phyloP scores from a whole-genome alignment of 2,888 invertebrate genomes.

The Steinernema carpocapsae region DNA sequence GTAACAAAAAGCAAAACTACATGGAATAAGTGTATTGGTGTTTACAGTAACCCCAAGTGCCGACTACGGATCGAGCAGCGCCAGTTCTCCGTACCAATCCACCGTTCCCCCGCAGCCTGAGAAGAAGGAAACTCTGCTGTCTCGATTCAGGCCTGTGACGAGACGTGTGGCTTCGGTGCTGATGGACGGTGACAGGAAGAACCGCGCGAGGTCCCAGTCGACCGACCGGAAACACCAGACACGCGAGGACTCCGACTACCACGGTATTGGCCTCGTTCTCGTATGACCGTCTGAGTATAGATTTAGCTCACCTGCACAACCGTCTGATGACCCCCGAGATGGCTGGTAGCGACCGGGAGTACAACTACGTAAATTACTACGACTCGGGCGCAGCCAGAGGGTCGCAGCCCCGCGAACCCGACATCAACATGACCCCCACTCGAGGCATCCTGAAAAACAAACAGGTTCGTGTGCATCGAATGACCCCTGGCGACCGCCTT shows the following conservation, averaged over 20 bases:
- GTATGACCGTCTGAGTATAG: slow-evolving; percentile 29
- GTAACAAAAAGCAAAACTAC: not conserved
- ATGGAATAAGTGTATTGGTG: not conserved
- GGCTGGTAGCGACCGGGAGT: slow-evolving; percentile 49
- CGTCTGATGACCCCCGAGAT: slow-evolving; percentile 53
- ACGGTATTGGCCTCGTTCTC: not conserved
- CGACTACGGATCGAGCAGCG: slow-evolving; percentile 39
- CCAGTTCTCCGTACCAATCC: slow-evolving; percentile 40
- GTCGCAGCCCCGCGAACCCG: slow-evolving; percentile 47
- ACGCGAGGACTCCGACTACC: slow-evolving; percentile 17
- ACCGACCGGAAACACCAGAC: slow-evolving; percentile 46
- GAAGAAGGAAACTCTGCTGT: slow-evolving; percentile 33
- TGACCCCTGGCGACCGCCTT: not conserved
- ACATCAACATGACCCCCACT: slow-evolving; percentile 44
- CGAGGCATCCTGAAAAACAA: slow-evolving; percentile 66
- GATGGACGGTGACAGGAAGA: slow-evolving; percentile 44
- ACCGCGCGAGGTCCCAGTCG: slow-evolving; percentile 52
- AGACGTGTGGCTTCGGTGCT: slow-evolving; percentile 47
- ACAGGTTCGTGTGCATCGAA: slow-evolving; percentile 44
- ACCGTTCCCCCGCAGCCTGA: slow-evolving; percentile 20
- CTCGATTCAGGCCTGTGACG: slow-evolving; percentile 49
- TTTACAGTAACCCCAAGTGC: slow-evolving; percentile 40
- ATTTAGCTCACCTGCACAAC: slow-evolving; percentile 38
- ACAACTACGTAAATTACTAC: slow-evolving; percentile 65
- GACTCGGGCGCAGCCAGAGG: slow-evolving; percentile 50